Evolutionary conservation across 2,113 vertebrate genomes (phyloP), one percentile per base, ranked within the genome.

Genomic region (Steatornis caripensis): DNA sequence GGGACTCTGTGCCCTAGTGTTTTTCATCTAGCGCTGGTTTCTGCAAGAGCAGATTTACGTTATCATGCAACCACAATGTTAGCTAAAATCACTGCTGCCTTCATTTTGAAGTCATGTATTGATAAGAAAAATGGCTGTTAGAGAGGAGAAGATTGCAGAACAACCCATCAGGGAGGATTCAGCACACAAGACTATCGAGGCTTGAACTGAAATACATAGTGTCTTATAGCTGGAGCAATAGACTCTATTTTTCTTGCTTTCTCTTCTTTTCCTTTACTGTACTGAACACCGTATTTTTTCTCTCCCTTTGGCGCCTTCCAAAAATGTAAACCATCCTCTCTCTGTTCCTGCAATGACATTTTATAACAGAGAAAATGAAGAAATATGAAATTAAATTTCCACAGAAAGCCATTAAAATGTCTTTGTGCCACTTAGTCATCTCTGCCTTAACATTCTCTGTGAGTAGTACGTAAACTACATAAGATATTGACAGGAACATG

Each of bases 191-290:
- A 88, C 0, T 12, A 86, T 85, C 92, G 53, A 85, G 24, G 48
- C 61, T 89, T 91, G 89, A 95, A 97, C 23, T 95, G 83, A 97
- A 96, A 95, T 95, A 95, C 89, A 78, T 72, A 45, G 76, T 89
- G 54, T 79, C 92, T 95, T 83, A 90, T 27, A 86, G 82, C 45
- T 75, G 62, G 46, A 91, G 87, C 55, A 62, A 93, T 45, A 58
- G 49, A 91, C 37, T 65, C 70, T n/a, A 95, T 88, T 89, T 79
- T 87, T 95, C 71, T 94, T 62, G 65, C n/a, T 89, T 94, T 72
- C 86, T 88, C 53, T 95, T 89, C 79, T 97, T 92, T 93, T 87
- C n/a, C 54, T 90, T 58, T 81, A 8, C 78, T 46, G 74, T 82
- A 65, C 49, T 15, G 48, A 83, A 39, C 18, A 88, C 24, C 43